A percentile compares a stretch with the other conserved stretches of the same genome.
phyloP scores from a whole-genome alignment of 92 coral and sea anemone species.

The Ricordea florida region DNA sequence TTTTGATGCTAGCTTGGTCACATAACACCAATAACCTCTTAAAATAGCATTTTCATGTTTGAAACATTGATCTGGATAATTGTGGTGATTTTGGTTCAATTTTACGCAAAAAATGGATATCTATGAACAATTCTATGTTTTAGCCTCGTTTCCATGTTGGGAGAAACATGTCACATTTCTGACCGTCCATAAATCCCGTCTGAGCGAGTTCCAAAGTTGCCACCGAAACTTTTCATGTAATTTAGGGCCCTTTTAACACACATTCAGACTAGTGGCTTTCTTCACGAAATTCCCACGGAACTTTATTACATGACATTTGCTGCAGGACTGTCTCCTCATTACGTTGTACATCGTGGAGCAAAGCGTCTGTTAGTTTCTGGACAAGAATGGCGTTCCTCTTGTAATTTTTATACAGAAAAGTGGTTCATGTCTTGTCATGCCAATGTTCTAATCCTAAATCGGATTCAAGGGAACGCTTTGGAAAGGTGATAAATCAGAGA shows the following conservation, averaged over 20 bases:
- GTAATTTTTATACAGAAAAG: too few relatives aligned
- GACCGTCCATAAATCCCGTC: slow-evolving; percentile 8
- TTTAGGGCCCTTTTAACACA: slow-evolving; percentile 41
- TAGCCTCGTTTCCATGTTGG: slow-evolving; percentile 61
- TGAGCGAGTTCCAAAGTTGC: slow-evolving; percentile 42
- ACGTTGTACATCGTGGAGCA: too few relatives aligned
- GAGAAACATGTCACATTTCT: slow-evolving; percentile 15
- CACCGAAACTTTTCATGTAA: slow-evolving; percentile 43
- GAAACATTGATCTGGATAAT: neutral
- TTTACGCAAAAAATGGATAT: neutral
- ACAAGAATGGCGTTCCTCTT: too few relatives aligned
- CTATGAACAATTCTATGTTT: slow-evolving; percentile 7
- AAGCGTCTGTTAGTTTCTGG: neutral
- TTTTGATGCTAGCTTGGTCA: slow-evolving; percentile 22
- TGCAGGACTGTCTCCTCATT: too few relatives aligned
- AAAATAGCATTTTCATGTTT: neutral
- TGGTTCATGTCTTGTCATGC: too few relatives aligned
- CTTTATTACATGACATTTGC: slow-evolving; percentile 43
- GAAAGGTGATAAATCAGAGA: too few relatives aligned
- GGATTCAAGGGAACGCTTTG: too few relatives aligned
- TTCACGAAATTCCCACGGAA: slow-evolving; percentile 55
- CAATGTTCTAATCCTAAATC: too few relatives aligned
- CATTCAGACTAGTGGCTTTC: slow-evolving; percentile 49
- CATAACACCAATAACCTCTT: neutral
- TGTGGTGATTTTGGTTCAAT: neutral